These are phyloP conservation scores for Hydraecia micacea DNA, from an alignment of 2,888 invertebrate species.

Conservation along the genomic window DNA sequence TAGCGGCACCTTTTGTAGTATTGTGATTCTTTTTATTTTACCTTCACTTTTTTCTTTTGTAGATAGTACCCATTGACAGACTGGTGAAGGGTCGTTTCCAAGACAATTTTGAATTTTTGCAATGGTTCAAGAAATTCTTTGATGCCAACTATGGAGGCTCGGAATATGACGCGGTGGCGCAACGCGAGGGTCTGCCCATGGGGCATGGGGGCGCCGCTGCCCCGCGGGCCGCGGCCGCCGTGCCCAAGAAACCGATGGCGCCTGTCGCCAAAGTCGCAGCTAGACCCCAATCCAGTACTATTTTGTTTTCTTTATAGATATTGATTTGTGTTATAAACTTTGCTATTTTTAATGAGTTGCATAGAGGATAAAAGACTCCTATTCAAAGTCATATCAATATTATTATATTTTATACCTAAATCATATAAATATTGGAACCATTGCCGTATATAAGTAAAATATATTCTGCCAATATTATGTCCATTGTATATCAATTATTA, in stretches of 20 bases:
- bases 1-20: slow-evolving; percentile 76
- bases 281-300: slow-evolving; percentile 91
- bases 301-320: slow-evolving; percentile 78
- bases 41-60: slow-evolving; percentile 88
- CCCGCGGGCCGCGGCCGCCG: slow-evolving; percentile 82
- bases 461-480: slow-evolving; percentile 42
- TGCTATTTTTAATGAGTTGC: slow-evolving; percentile 60
- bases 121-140: slow-evolving; percentile 99
- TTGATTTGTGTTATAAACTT: slow-evolving; percentile 66
- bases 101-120: slow-evolving; percentile 99
- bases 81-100: slow-evolving; percentile 99
- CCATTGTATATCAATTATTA: slow-evolving; percentile 18
- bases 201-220: slow-evolving; percentile 93
- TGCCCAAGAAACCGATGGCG: slow-evolving; percentile 84
- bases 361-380: slow-evolving; percentile 33
- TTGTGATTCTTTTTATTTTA: slow-evolving; percentile 79
- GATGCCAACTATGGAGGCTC: slow-evolving; percentile 99
- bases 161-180: slow-evolving; percentile 97
- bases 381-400: slow-evolving; percentile 37
- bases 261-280: slow-evolving; percentile 90
- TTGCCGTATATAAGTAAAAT: slow-evolving; percentile 68
- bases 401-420: slow-evolving; percentile 47
- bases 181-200: slow-evolving; percentile 96
- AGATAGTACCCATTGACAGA: slow-evolving; percentile 98
- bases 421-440: slow-evolving; percentile 69